Evolutionary conservation across 2,797 vertebrate genomes (phyloP).

Genomic region (Esox lucius): DNA sequence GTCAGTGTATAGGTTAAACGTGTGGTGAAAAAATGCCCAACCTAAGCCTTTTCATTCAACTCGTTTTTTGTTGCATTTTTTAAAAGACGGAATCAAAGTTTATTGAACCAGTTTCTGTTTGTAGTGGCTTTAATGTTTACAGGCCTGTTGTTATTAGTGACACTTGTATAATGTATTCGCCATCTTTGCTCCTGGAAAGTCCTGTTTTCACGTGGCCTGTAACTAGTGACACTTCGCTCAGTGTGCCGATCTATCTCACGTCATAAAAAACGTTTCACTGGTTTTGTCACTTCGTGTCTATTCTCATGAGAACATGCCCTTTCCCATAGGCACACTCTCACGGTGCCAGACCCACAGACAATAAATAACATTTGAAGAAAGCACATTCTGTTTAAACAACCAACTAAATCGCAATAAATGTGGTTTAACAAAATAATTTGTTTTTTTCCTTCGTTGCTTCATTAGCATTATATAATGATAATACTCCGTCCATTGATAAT

Average conservation of each 20-base stretch:
- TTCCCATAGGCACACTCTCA: slow-evolving; percentile 64
- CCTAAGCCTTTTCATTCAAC: background rate
- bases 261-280: slow-evolving; percentile 55
- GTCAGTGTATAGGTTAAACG: background rate
- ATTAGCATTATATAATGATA: background rate
- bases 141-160: background rate
- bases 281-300: slow-evolving; percentile 59
- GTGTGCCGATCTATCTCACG: slow-evolving; percentile 57
- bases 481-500: too few species aligned
- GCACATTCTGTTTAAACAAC: background rate
- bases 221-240: slow-evolving; percentile 29
- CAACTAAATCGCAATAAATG: background rate
- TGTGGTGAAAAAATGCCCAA: background rate
- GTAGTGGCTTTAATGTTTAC: background rate
- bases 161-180: background rate
- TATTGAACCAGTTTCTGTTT: background rate
- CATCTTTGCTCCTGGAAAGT: background rate
- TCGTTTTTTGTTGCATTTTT: background rate
- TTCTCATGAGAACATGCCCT: slow-evolving; percentile 59
- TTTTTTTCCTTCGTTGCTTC: background rate
- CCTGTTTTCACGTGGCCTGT: slow-evolving; percentile 28
- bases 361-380: background rate
- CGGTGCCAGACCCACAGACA: background rate
- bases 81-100: background rate
- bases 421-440: background rate